A percentile compares a stretch with the other conserved stretches of the same genome.
phyloP scores from a whole-genome alignment of 2,797 vertebrate genomes.

The Poliocrania exsul region DNA sequence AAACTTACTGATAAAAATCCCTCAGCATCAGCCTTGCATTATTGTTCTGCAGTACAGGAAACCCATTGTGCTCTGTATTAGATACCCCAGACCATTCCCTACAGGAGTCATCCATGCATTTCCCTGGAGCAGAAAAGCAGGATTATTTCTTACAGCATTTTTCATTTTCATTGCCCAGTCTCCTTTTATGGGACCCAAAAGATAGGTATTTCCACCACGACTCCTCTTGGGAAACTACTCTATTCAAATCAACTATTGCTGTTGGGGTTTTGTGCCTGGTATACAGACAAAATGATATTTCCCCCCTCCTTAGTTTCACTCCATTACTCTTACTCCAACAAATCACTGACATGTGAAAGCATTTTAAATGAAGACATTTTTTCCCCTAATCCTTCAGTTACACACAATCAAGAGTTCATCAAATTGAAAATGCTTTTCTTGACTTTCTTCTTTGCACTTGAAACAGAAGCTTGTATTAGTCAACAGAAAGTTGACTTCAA shows the following conservation, averaged over 20 bases:
- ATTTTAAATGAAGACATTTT: background rate
- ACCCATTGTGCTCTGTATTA: background rate
- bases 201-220: background rate
- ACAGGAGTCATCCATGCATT: background rate
- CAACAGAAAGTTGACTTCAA: background rate
- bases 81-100: background rate
- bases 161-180: conserved; percentile 36
- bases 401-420: background rate
- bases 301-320: conserved; percentile 10
- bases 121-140: conserved; percentile 21
- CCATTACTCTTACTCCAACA: conserved; percentile 11
- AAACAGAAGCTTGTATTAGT: background rate
- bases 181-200: conserved; percentile 20
- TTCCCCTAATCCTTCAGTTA: background rate
- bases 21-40: background rate
- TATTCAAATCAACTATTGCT: conserved; percentile 6
- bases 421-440: background rate
- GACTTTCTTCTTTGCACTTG: background rate
- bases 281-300: conserved; percentile 15
- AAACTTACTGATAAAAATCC: conserved; percentile 1
- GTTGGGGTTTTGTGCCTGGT: background rate
- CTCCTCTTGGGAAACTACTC: background rate
- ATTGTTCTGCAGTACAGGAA: background rate
- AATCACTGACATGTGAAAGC: background rate
- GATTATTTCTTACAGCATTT: conserved; percentile 7